Base-by-base conservation (phyloP, 1,140 invertebrate genomes). In the Apis laboriosa region DNA sequence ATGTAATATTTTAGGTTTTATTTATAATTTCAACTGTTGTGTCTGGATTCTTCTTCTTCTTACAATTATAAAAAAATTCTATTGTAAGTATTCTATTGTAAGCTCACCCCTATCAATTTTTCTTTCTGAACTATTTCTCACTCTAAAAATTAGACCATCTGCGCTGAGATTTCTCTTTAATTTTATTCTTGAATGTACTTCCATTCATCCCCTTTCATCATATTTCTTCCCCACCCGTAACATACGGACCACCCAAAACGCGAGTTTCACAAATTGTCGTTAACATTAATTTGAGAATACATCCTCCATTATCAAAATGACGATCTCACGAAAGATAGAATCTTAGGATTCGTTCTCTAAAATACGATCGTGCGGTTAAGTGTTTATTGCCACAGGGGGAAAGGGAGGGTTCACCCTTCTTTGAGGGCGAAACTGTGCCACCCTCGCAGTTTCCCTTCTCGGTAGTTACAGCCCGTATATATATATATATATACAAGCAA, bases 321-420 rank as follows among this genome's bases (percentile, higher is more conserved):
- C 51, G 53, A 17, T 80, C 60, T 51, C 55, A 53, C 8, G 19
- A 63, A 28, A 82, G 80, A 86, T 80, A 83, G 81, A 85, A 85
- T 86, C 83, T 83, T 77, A 68, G 67, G 85, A 90, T 78, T 88
- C 77, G 73, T 53, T 24, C 70, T 24, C 64, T 84, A 72, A 90
- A 88, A 91, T 93, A 92, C 85, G 86, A 84, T 84, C 79, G 78
- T 67, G 75, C 80, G 78, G 80, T 72, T 90, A 87, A 90, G 91
- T 91, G 90, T 88, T 92, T 92, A 91, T 86, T 73, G 84, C 83
- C 83, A 68, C 49, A 79, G 71, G 85, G 72, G 3, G 43, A 2
- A 76, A 64, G 61, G 63, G 77, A 64, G 49, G 55, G 77, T 58
- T 67, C 82, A 74, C 87, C 86, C 78, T 76, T 78, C 76, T 75